Conservation (phyloP, 2,113 vertebrate genomes). For the Callocephalon fimbriatum region DNA sequence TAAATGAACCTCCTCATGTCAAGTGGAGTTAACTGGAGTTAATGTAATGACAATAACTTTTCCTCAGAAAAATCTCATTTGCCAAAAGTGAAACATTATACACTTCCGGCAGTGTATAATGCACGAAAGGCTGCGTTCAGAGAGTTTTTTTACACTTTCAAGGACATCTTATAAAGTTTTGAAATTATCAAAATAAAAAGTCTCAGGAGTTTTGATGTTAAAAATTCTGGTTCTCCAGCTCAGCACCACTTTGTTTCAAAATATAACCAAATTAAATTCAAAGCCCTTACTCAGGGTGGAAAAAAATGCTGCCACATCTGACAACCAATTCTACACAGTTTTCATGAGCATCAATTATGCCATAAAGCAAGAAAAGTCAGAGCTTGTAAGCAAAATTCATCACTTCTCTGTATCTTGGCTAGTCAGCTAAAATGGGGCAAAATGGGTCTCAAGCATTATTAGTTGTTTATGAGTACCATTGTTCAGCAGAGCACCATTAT, state of each 20-base stretch:
- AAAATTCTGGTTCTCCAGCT: neutral
- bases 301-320: neutral
- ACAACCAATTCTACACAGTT: neutral
- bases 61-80: neutral
- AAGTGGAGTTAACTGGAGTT: neutral
- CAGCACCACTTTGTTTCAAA: neutral
- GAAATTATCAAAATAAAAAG: neutral
- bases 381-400: neutral
- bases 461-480: constrained; percentile 4
- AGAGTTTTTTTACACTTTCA: neutral
- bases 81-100: neutral
- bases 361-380: neutral
- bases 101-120: neutral
- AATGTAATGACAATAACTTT: neutral
- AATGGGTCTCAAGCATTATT: neutral
- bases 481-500: neutral
- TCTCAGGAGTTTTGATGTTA: neutral
- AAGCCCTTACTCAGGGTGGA: neutral
- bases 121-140: neutral
- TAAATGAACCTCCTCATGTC: neutral
- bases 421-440: neutral
- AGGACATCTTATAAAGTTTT: neutral
- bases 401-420: neutral
- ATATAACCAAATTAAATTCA: neutral
- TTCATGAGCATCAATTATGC: neutral